These are phyloP conservation scores for Platysternon megacephalum DNA, from an alignment of 2,113 vertebrate genomes.

Conservation along the genomic window DNA sequence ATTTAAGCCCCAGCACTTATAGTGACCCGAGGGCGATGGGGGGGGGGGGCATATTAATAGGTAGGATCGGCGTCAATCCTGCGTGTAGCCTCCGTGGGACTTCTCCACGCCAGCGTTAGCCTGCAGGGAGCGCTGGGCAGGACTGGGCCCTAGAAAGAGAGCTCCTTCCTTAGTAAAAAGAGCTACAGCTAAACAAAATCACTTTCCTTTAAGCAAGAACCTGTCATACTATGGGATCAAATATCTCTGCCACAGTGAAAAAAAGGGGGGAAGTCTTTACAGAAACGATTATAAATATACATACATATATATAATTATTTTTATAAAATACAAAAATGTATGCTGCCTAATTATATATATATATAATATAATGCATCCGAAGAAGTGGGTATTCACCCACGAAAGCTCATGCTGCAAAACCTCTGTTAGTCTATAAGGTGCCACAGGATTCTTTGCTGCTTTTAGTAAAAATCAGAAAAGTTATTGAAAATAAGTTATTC, in stretches of 20 bases:
- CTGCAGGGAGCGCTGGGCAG: not conserved
- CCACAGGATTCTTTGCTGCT: too few relatives aligned
- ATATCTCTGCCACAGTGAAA: not conserved
- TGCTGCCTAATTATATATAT: not conserved
- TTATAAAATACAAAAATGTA: too few relatives aligned
- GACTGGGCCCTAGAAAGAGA: not conserved
- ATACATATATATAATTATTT: not conserved
- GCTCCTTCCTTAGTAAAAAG: not conserved
- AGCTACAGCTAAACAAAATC: not conserved
- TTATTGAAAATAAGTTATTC: conserved; percentile 40
- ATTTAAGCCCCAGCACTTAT: not conserved
- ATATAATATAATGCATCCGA: too few relatives aligned
- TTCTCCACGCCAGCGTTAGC: not conserved
- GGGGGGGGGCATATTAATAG: not conserved
- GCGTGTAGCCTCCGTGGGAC: not conserved
- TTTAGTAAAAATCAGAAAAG: conserved; percentile 60
- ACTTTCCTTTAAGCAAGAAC: not conserved
- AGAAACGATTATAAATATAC: not conserved
- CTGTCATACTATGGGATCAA: not conserved
- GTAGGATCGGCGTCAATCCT: not conserved
- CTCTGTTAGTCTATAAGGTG: too few relatives aligned
- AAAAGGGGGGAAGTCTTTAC: not conserved
- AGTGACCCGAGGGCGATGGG: not conserved
- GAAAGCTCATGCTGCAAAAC: too few relatives aligned
- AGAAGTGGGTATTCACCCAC: too few relatives aligned